phyloP scores from a whole-genome alignment of 2,797 vertebrate genomes.

The Orientallactaga sibirica region DNA sequence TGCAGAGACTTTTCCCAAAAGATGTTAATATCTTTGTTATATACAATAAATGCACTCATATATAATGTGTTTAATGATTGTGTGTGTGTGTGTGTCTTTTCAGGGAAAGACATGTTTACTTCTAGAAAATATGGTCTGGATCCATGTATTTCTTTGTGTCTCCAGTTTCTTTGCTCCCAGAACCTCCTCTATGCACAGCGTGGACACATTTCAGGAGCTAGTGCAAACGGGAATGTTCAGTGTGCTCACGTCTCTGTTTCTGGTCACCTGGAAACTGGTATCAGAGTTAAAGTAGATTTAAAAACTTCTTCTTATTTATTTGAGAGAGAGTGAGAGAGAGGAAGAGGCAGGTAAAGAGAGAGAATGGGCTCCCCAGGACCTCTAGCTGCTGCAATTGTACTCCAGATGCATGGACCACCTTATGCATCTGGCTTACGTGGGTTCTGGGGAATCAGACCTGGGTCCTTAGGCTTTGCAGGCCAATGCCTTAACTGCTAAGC shows the following conservation, averaged over 20 bases:
- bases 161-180: not conserved
- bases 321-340: no score
- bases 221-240: not conserved
- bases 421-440: no score
- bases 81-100: not conserved
- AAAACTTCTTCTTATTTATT: no score
- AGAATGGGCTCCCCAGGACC: no score
- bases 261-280: not conserved
- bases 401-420: no score
- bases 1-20: slow-evolving; percentile 8
- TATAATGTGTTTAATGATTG: not conserved
- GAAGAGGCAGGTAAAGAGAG: no score
- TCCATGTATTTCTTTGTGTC: not conserved
- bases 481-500: not conserved
- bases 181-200: not conserved
- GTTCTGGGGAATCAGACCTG: no score
- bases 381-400: no score
- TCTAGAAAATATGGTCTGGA: not conserved
- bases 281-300: slow-evolving; percentile 3
- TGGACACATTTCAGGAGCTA: not conserved
- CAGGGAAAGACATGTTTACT: slow-evolving; percentile 16
- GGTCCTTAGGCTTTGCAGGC: no score
- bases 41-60: not conserved
- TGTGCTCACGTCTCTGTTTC: slow-evolving; percentile 2
- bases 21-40: not conserved